These are phyloP conservation scores for Sussaba pulchella DNA, from an alignment of 2,888 invertebrate genomes.

Conservation along the genomic window DNA sequence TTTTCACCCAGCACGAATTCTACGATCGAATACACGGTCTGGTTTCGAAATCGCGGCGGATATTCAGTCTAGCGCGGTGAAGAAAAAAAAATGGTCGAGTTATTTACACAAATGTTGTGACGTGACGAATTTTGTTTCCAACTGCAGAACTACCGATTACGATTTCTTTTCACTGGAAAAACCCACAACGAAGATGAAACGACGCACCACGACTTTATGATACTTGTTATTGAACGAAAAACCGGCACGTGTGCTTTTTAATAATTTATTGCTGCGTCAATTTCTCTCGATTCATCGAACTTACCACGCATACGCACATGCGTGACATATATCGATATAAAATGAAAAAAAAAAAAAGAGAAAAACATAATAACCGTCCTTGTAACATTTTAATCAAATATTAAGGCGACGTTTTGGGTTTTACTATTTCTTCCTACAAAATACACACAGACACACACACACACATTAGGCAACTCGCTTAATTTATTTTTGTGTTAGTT, in stretches of 20 bases:
- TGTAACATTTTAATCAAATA: slow-evolving; percentile 19
- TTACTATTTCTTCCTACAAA: no score
- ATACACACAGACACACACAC: no score
- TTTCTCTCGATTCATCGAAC: slow-evolving; percentile 22
- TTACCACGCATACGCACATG: slow-evolving; percentile 26
- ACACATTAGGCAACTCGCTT: no score
- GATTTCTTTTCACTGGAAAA: slow-evolving; percentile 53
- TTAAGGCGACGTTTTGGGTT: slow-evolving; percentile 10
- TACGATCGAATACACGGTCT: slow-evolving; percentile 22
- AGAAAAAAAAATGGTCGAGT: neutral
- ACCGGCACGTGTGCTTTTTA: slow-evolving; percentile 4
- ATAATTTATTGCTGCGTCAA: slow-evolving; percentile 26
- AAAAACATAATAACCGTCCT: slow-evolving; percentile 34
- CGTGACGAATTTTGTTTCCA: slow-evolving; percentile 1
- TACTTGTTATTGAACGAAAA: slow-evolving; percentile 9
- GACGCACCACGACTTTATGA: no score
- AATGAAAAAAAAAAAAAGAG: no score
- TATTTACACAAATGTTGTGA: slow-evolving; percentile 23
- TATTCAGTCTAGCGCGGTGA: slow-evolving; percentile 50
- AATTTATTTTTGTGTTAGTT: neutral
- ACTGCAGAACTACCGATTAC: slow-evolving; percentile 50
- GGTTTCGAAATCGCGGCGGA: slow-evolving; percentile 33
- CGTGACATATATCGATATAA: slow-evolving; percentile 8
- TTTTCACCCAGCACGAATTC: no score
- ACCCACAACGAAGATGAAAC: slow-evolving; percentile 41